Evolutionary conservation across 2,113 vertebrate species (phyloP).

Genomic region (Scalopus aquaticus): DNA sequence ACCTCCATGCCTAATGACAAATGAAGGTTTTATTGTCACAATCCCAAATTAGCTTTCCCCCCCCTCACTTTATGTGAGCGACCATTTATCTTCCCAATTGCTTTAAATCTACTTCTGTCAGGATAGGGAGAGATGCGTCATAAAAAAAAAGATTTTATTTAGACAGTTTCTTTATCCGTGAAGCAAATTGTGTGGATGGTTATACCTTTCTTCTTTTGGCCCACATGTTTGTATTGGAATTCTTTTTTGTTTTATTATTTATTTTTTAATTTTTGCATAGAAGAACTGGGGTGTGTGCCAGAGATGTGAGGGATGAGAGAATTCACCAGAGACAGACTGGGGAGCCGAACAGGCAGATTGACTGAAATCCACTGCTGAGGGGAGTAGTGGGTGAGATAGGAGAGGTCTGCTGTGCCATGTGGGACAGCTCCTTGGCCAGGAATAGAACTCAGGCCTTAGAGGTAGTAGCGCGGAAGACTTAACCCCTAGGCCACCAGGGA

Average conservation of each 20-base stretch:
- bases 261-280: no score
- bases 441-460: no score
- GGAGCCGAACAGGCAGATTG: no score
- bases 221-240: neutral
- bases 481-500: no score
- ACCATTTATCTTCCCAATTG: conserved; percentile 81
- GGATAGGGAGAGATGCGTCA: conserved; percentile 70
- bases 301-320: no score
- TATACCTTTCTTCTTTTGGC: neutral
- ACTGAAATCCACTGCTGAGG: no score
- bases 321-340: no score
- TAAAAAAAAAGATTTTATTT: conserved; percentile 77
- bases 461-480: no score
- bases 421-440: no score
- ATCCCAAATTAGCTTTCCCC: conserved; percentile 80
- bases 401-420: no score
- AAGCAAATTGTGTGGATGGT: neutral
- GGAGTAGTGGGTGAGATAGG: no score
- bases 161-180: conserved; percentile 65
- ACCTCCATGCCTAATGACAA: conserved; percentile 79
- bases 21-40: conserved; percentile 82
- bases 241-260: neutral
- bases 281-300: no score
- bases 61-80: conserved; percentile 72
- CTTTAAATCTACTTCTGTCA: conserved; percentile 77